Percentiles rank a stretch among this genome's conserved stretches.
These are phyloP conservation scores for Diarsia rubi DNA, from an alignment of 2,888 invertebrate genomes.

Conservation along the genomic window DNA sequence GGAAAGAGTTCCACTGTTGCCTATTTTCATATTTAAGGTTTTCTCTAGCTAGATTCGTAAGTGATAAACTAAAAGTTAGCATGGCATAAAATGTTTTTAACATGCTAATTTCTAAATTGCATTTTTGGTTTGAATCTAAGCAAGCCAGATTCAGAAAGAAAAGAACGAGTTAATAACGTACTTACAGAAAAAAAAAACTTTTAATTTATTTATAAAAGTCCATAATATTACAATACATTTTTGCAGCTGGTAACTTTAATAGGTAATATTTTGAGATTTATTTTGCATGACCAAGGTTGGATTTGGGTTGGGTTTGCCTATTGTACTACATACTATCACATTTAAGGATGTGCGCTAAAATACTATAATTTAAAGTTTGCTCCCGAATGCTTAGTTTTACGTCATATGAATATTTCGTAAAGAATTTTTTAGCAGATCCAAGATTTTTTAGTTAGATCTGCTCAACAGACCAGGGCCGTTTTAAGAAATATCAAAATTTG, in stretches of 20 bases:
- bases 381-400: no score
- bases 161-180: background rate
- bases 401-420: no score
- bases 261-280: background rate
- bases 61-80: background rate
- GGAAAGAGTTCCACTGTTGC: constrained; percentile 25
- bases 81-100: background rate
- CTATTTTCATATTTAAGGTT: background rate
- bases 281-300: no score
- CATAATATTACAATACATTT: background rate
- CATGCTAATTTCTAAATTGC: background rate
- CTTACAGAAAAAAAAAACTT: background rate
- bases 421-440: no score
- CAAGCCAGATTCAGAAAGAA: background rate
- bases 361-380: no score
- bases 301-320: no score
- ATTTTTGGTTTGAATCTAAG: background rate
- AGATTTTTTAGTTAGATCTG: no score
- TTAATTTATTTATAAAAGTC: background rate
- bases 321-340: no score
- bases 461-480: no score
- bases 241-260: constrained; percentile 13
- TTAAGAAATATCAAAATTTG: no score
- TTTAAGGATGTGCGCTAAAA: no score
- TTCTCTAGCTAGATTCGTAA: background rate